Evolutionary conservation across 2,797 vertebrate species (phyloP).

Genomic region (Acropternis orthonyx): DNA sequence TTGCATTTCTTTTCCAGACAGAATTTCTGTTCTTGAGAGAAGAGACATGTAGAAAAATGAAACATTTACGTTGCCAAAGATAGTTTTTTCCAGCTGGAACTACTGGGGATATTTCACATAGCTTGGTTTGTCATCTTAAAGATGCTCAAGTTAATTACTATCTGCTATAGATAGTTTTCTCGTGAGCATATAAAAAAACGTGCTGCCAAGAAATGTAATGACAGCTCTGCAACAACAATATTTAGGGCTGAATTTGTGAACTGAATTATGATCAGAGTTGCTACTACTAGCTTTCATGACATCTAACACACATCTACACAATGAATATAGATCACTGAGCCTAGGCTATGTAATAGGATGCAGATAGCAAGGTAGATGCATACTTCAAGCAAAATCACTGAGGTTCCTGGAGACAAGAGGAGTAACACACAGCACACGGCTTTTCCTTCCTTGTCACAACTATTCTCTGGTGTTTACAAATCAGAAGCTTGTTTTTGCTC

Average conservation of each 20-base stretch:
- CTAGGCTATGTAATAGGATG: neutral
- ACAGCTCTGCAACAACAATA: neutral
- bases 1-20: neutral
- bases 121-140: constrained; percentile 1
- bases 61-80: neutral
- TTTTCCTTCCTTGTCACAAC: neutral
- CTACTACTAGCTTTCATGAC: constrained; percentile 10
- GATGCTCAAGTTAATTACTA: neutral
- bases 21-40: neutral
- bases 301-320: neutral
- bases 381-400: neutral
- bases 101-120: neutral
- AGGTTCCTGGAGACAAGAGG: neutral
- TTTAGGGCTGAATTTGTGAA: constrained; percentile 1
- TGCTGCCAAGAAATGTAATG: neutral
- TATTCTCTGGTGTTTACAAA: neutral
- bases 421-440: neutral
- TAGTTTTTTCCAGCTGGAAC: neutral
- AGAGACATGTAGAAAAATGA: neutral
- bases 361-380: neutral
- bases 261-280: constrained; percentile 19
- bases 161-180: constrained; percentile 3
- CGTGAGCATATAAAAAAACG: neutral
- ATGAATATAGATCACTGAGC: neutral
- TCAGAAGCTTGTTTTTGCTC: neutral